A percentile compares a stretch with the other conserved stretches of the same genome.
These are phyloP conservation scores for Aphaenogaster rudis DNA, from an alignment of 1,140 invertebrate genomes.

Conservation along the genomic window DNA sequence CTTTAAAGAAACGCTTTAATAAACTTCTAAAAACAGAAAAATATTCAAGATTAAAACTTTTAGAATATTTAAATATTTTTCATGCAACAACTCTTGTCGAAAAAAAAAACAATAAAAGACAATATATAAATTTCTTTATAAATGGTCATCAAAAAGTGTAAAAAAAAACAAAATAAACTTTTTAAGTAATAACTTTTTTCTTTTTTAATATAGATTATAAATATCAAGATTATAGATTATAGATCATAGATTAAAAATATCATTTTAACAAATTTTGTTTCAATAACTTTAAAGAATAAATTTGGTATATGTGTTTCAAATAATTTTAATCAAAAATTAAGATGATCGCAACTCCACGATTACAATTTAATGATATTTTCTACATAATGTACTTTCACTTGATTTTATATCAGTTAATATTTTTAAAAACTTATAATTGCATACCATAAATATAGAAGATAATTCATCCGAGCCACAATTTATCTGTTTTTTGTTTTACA, in stretches of 20 bases:
- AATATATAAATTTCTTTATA: neutral
- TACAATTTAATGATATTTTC: neutral
- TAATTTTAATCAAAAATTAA: conserved; percentile 12
- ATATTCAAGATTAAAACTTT: neutral
- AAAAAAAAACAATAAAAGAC: neutral
- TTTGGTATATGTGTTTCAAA: neutral
- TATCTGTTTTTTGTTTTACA: conserved; percentile 1
- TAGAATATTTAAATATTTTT: neutral
- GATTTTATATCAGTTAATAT: conserved; percentile 15
- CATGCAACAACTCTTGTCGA: neutral
- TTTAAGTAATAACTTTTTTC: neutral
- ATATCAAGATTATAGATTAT: too few relatives aligned
- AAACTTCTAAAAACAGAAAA: neutral
- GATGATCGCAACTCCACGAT: neutral
- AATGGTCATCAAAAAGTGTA: neutral
- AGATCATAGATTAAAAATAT: neutral
- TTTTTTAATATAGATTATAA: too few relatives aligned
- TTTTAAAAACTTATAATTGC: neutral
- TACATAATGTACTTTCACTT: neutral
- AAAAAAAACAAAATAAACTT: neutral
- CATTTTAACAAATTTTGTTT: conserved; percentile 5
- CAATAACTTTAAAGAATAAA: neutral
- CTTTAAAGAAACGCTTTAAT: neutral
- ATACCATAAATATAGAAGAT: conserved; percentile 10
- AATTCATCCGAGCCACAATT: neutral